A percentile compares a stretch with the other conserved stretches of the same genome.
Conservation (phyloP, 30 jellyfish, hydroid and myxozoan genomes). For the Turritopsis dohrnii region DNA sequence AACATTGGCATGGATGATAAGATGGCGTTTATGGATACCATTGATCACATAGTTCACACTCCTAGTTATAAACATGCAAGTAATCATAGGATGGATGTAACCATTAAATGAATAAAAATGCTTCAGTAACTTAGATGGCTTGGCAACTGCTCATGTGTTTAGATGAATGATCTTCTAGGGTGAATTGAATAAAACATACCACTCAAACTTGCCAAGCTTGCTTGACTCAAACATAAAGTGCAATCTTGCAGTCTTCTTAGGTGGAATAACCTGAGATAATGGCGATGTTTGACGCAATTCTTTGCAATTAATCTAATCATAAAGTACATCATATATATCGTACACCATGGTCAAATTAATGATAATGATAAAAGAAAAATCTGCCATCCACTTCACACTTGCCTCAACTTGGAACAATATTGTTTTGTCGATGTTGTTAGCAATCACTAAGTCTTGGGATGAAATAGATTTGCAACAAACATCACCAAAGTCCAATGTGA, state of each 20-base stretch:
- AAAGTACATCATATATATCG: neutral
- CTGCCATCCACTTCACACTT: neutral
- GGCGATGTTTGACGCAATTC: slow-evolving; percentile 95
- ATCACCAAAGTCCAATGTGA: slow-evolving; percentile 70
- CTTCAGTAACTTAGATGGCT: too few species aligned
- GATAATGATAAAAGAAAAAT: neutral
- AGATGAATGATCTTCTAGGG: neutral
- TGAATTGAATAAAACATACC: slow-evolving; percentile 33
- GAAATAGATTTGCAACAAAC: slow-evolving; percentile 62
- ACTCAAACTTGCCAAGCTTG: slow-evolving; percentile 67
- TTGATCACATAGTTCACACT: slow-evolving; percentile 70
- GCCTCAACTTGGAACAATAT: slow-evolving; percentile 53
- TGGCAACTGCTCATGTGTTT: too few species aligned
- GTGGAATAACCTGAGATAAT: slow-evolving; percentile 81
- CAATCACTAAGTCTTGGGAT: slow-evolving; percentile 48
- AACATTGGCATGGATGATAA: slow-evolving; percentile 61
- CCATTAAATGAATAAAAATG: too few species aligned
- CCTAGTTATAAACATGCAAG: too few species aligned
- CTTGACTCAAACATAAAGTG: slow-evolving; percentile 64
- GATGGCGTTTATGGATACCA: slow-evolving; percentile 64
- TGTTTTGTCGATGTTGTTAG: slow-evolving; percentile 43
- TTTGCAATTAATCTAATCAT: slow-evolving; percentile 60
- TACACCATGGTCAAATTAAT: too few species aligned
- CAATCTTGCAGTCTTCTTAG: slow-evolving; percentile 64
- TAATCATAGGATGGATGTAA: too few species aligned